These are phyloP conservation scores for Labeo calbasu DNA, from an alignment of 2,797 vertebrate species.

Conservation along the genomic window DNA sequence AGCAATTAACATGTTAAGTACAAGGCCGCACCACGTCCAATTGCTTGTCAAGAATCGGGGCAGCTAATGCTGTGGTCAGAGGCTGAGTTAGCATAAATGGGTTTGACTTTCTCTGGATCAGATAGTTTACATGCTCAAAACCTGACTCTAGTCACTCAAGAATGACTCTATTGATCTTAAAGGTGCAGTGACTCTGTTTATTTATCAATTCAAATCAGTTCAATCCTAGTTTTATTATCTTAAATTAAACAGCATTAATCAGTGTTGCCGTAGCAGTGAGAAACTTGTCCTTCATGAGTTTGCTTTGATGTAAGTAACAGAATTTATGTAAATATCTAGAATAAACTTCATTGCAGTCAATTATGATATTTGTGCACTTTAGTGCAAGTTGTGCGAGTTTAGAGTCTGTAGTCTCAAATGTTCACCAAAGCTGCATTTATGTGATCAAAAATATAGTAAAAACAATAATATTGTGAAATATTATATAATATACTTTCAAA, in stretches of 20 bases:
- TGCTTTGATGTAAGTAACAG: neutral
- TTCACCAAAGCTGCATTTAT: neutral
- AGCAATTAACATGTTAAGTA: constrained; percentile 64
- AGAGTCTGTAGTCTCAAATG: neutral
- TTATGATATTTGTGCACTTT: neutral
- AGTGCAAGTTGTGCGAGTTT: too few relatives aligned
- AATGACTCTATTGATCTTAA: neutral
- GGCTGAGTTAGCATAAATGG: constrained; percentile 42
- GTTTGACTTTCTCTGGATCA: constrained; percentile 44
- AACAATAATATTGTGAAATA: neutral
- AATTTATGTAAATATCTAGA: neutral
- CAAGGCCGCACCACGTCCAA: constrained; percentile 40
- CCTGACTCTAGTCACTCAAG: neutral
- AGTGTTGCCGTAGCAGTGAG: neutral
- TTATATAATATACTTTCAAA: neutral
- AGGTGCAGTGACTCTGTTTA: constrained; percentile 15
- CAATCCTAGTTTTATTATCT: neutral
- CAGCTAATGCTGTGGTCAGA: constrained; percentile 43
- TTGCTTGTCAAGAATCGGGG: constrained; percentile 23
- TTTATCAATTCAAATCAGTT: neutral
- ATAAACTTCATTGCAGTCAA: neutral
- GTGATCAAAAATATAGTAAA: neutral
- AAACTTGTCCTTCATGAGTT: neutral
- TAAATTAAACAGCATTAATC: neutral
- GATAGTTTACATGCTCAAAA: constrained; percentile 2